Conservation (phyloP, 2,888 invertebrate species). For the Tineola bisselliella region DNA sequence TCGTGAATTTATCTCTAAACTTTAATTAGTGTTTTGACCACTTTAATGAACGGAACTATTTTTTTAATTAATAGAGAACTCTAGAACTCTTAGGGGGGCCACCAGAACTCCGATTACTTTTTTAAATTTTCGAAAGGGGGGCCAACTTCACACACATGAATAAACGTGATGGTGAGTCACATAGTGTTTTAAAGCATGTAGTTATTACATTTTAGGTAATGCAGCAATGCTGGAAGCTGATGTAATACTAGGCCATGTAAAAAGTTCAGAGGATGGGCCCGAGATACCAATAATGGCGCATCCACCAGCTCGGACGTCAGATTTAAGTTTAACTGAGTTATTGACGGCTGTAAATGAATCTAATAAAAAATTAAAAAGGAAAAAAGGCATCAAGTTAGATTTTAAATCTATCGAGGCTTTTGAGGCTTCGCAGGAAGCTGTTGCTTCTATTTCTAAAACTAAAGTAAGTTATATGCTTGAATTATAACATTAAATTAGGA, state of each 20-base stretch:
- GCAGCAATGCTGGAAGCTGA: conserved; percentile 89
- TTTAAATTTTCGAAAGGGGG: too few species aligned
- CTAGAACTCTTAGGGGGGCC: too few species aligned
- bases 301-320: conserved; percentile 77
- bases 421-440: conserved; percentile 61
- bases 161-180: too few species aligned
- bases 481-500: too few species aligned
- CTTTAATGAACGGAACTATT: too few species aligned
- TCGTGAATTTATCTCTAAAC: too few species aligned
- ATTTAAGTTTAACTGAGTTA: conserved; percentile 80
- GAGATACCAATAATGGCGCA: conserved; percentile 86
- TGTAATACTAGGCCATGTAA: conserved; percentile 73
- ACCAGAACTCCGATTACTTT: too few species aligned
- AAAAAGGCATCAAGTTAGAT: conserved; percentile 87
- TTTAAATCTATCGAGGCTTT: conserved; percentile 85
- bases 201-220: conserved; percentile 61
- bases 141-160: too few species aligned
- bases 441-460: conserved; percentile 43
- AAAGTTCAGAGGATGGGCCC: conserved; percentile 51
- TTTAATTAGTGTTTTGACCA: too few species aligned
- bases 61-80: too few species aligned
- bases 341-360: conserved; percentile 66
- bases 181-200: too few species aligned
- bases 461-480: conserved; percentile 28
- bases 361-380: conserved; percentile 44